Conservation (phyloP, 2,113 vertebrate genomes). For the Terrapene triunguis region DNA sequence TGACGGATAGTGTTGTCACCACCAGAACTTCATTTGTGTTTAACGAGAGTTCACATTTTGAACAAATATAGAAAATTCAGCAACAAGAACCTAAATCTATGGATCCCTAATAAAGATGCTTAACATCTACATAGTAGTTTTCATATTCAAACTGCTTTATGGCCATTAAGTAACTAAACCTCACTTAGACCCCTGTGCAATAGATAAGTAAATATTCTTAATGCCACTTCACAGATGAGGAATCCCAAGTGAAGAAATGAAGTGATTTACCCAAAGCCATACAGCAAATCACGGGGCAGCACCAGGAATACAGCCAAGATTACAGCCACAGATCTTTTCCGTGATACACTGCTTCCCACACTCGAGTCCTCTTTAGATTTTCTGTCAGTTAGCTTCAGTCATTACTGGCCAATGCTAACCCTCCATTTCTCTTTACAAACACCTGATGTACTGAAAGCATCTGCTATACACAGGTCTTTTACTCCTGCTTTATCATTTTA, state of each 20-base stretch:
- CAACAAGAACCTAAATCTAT: background rate
- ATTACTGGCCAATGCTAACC: background rate
- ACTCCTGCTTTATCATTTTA: background rate
- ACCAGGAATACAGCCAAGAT: background rate
- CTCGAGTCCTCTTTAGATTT: too few species aligned
- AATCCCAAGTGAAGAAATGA: background rate
- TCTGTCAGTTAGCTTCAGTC: background rate
- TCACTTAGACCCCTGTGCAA: background rate
- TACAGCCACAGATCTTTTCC: accelerated
- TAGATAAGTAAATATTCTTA: background rate
- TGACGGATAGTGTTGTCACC: background rate
- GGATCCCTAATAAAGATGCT: background rate
- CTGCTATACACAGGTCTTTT: background rate
- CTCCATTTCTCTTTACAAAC: background rate
- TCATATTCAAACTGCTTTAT: background rate
- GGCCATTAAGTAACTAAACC: background rate
- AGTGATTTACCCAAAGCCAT: background rate
- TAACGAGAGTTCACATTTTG: background rate
- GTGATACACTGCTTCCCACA: background rate
- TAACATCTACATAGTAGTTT: background rate
- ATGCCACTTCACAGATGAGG: background rate
- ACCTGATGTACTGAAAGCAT: background rate
- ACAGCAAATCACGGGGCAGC: background rate
- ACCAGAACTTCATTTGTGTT: background rate
- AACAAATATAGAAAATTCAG: background rate